Evolutionary conservation across 1,140 invertebrate genomes (phyloP).

Genomic region (Maniola jurtina): DNA sequence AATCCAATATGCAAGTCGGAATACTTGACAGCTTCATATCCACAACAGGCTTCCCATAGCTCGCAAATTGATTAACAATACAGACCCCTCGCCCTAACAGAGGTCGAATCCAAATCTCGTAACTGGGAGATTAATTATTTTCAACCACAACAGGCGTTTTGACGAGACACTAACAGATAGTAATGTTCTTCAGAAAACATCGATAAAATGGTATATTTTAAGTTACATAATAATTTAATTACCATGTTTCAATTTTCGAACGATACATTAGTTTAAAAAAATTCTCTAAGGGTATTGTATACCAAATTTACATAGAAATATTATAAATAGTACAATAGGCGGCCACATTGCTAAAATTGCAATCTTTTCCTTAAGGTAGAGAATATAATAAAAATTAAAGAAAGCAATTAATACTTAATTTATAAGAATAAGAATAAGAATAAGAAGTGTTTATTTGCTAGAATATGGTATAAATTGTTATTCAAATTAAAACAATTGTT

Average conservation of each 20-base stretch:
- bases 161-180: constrained; percentile 36
- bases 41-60: constrained; percentile 35
- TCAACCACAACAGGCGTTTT: constrained; percentile 48
- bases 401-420: too few species aligned
- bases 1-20: constrained; percentile 31
- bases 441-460: too few species aligned
- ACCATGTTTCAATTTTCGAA: neutral
- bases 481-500: too few species aligned
- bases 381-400: too few species aligned
- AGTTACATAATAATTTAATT: neutral
- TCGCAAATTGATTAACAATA: constrained; percentile 66
- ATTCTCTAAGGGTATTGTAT: too few species aligned
- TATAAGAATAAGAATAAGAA: too few species aligned
- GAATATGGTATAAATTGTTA: too few species aligned
- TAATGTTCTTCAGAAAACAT: constrained; percentile 18
- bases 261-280: neutral
- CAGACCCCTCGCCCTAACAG: constrained; percentile 32
- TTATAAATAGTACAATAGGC: too few species aligned
- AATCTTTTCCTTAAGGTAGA: too few species aligned
- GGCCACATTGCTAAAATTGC: too few species aligned
- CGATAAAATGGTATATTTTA: constrained; percentile 16
- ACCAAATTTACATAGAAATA: too few species aligned
- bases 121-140: constrained; percentile 67
- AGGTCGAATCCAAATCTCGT: constrained; percentile 51
- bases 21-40: constrained; percentile 44